Conservation (phyloP, 35 echinoderm and acorn worm genomes). For the Ophiothrix spiculata region DNA sequence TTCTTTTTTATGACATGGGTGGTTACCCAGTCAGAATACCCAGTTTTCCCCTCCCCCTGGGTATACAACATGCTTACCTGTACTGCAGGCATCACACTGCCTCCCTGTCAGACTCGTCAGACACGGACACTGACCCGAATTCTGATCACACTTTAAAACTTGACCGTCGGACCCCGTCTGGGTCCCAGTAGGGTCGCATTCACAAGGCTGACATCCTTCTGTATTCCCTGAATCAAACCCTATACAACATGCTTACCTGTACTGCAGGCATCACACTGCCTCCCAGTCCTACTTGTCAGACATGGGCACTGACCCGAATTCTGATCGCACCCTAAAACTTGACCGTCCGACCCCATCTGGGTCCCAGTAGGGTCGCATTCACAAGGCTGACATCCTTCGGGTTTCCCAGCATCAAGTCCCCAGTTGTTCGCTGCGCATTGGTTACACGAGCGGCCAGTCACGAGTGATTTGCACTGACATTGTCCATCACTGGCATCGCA, state of each 20-base stretch:
- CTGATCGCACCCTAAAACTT: constrained; percentile 61
- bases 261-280: constrained; percentile 68
- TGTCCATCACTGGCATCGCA: constrained; percentile 56
- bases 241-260: no score
- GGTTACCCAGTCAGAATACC: no score
- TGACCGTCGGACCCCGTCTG: constrained; percentile 14
- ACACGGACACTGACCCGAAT: constrained; percentile 83
- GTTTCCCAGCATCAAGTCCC: constrained; percentile 53
- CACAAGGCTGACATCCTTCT: no score
- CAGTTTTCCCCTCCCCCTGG: no score
- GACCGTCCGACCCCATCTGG: constrained; percentile 9
- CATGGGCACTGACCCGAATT: constrained; percentile 88
- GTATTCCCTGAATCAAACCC: no score
- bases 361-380: constrained; percentile 72
- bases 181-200: no score
- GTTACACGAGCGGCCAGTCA: constrained; percentile 72
- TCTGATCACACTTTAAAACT: constrained; percentile 68
- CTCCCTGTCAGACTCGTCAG: constrained; percentile 62
- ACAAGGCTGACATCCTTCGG: constrained; percentile 71
- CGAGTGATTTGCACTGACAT: constrained; percentile 77
- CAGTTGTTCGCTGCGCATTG: constrained; percentile 59
- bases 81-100: constrained; percentile 61
- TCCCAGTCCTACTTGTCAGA: constrained; percentile 58
- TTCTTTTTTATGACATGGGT: no score
- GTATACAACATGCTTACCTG: no score